phyloP scores from a whole-genome alignment of 2,797 vertebrate species.

The Hylomyscus alleni region DNA sequence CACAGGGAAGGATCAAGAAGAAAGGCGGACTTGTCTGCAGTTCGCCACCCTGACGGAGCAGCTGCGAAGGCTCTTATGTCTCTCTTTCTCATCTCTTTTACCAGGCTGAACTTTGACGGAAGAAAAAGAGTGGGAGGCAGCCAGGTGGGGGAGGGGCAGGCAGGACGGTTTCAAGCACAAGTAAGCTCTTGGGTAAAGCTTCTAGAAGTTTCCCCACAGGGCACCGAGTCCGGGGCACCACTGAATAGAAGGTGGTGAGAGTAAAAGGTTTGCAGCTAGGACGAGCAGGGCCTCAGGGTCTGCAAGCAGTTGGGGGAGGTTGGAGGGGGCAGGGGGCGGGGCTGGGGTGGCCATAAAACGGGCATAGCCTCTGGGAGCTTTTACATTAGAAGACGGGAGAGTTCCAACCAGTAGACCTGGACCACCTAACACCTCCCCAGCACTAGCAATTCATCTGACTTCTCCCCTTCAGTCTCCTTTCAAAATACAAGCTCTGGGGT shows the following conservation, averaged over 20 bases:
- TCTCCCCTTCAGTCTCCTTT: background rate
- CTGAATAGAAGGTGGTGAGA: background rate
- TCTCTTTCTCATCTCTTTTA: background rate
- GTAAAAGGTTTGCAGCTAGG: background rate
- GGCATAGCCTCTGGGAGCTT: background rate
- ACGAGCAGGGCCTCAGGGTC: background rate
- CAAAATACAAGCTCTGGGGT: background rate
- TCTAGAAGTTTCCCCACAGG: constrained; percentile 30
- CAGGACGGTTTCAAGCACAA: background rate
- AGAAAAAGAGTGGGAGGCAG: background rate
- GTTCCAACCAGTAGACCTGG: background rate
- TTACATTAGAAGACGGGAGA: background rate
- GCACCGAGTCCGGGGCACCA: background rate
- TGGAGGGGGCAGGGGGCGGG: no score
- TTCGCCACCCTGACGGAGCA: background rate
- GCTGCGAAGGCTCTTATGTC: background rate
- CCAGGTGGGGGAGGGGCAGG: background rate
- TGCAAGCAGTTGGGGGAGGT: accelerated
- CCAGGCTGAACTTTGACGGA: background rate
- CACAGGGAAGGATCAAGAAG: constrained; percentile 29
- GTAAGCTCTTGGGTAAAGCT: background rate
- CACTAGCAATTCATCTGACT: background rate
- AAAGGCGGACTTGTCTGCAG: background rate
- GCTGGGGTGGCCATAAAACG: background rate
- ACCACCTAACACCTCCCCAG: background rate